phyloP scores from a whole-genome alignment of 2,113 vertebrate genomes.

The Pristiophorus japonicus region DNA sequence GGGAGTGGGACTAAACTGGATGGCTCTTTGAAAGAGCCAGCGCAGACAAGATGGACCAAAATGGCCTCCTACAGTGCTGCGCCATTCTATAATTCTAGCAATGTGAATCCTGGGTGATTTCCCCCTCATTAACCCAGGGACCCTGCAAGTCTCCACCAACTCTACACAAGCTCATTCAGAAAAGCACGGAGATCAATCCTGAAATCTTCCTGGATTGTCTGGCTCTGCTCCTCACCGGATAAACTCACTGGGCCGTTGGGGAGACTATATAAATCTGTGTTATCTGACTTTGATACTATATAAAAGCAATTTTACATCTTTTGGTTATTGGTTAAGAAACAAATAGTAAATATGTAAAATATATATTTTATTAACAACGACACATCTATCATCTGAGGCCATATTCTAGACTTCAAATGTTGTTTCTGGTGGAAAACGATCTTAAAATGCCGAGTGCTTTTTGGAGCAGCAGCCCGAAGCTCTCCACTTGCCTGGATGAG shows the following conservation, averaged over 20 bases:
- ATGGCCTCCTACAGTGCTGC: background rate
- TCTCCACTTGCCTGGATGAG: background rate
- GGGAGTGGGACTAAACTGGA: background rate
- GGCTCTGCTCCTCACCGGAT: background rate
- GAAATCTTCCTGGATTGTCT: background rate
- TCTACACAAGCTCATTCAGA: background rate
- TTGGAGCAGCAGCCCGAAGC: background rate
- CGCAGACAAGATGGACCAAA: background rate
- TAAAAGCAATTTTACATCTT: background rate
- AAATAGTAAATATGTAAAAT: background rate
- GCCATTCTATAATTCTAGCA: background rate
- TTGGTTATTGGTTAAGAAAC: background rate
- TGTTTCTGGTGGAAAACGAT: background rate
- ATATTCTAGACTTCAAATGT: background rate
- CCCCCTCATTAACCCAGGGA: background rate
- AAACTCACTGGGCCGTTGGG: background rate
- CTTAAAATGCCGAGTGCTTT: background rate
- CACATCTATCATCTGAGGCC: background rate
- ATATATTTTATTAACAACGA: background rate
- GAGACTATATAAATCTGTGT: background rate
- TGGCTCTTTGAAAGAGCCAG: background rate
- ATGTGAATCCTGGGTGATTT: background rate
- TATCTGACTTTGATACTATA: background rate
- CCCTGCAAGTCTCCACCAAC: background rate
- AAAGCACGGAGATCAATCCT: background rate